Conservation (phyloP, 2,888 invertebrate species). For the Magallana nippona region DNA sequence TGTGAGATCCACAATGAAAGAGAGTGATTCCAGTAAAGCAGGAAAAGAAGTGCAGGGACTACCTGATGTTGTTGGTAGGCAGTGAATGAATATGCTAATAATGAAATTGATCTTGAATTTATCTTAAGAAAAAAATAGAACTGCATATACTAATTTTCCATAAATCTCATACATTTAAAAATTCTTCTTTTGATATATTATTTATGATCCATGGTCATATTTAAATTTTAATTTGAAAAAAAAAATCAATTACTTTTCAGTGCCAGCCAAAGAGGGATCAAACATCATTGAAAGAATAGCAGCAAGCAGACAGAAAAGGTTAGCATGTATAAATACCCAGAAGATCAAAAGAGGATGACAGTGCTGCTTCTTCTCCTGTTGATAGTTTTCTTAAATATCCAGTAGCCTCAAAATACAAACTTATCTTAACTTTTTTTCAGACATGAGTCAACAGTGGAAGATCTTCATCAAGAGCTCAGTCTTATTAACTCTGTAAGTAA, state of each 20-base stretch:
- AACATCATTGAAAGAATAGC: slow-evolving; percentile 77
- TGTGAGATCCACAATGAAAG: slow-evolving; percentile 63
- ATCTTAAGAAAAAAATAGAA: too few species aligned
- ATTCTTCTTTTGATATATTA: too few species aligned
- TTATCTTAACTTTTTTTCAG: slow-evolving; percentile 52
- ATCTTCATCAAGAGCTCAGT: slow-evolving; percentile 78
- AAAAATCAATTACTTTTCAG: slow-evolving; percentile 55
- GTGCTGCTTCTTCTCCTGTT: too few species aligned
- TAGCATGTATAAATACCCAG: not conserved
- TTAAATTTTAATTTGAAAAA: not conserved
- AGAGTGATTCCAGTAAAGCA: slow-evolving; percentile 62
- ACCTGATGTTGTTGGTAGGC: slow-evolving; percentile 76
- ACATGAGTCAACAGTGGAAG: slow-evolving; percentile 78
- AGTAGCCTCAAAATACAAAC: not conserved
- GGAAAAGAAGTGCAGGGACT: slow-evolving; percentile 75
- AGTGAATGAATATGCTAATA: too few species aligned
- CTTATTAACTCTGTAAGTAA: slow-evolving; percentile 74
- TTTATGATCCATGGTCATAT: too few species aligned
- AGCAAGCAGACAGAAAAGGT: slow-evolving; percentile 73
- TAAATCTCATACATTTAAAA: too few species aligned
- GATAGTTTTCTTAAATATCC: too few species aligned
- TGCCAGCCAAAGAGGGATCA: slow-evolving; percentile 73
- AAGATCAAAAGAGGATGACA: too few species aligned
- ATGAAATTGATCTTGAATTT: too few species aligned
- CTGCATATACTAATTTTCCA: too few species aligned